A percentile compares a stretch with the other conserved stretches of the same genome.
These are phyloP conservation scores for Isichthys henryi DNA, from an alignment of 2,113 vertebrate genomes.

Conservation along the genomic window DNA sequence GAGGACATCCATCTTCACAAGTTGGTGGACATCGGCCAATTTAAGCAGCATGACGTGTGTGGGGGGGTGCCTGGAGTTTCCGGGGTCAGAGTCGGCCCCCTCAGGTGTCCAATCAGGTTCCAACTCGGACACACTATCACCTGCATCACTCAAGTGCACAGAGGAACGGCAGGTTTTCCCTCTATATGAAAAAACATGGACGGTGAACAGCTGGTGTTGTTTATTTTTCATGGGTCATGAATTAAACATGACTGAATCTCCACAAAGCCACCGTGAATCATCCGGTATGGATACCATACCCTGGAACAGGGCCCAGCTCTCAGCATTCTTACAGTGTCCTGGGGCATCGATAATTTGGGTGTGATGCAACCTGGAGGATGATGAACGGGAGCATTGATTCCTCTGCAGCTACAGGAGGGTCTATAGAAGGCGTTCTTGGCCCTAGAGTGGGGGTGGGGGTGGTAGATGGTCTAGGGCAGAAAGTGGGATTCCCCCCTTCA, in stretches of 20 bases:
- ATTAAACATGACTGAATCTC: slow-evolving; percentile 38
- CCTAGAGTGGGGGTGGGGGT: not conserved
- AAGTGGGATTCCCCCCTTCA: slow-evolving; percentile 14
- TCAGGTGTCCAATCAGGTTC: not conserved
- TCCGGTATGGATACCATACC: not conserved
- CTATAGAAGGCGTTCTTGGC: not conserved
- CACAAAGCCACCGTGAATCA: slow-evolving; percentile 21
- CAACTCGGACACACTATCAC: not conserved
- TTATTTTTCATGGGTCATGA: slow-evolving; percentile 47
- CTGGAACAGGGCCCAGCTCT: not conserved
- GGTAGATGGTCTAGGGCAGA: not conserved
- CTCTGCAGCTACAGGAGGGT: not conserved
- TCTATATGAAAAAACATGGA: slow-evolving; percentile 39
- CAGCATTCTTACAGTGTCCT: not conserved
- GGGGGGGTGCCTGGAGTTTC: not conserved
- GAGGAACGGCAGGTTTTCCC: not conserved
- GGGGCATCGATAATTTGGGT: not conserved
- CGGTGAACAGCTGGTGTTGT: slow-evolving; percentile 34
- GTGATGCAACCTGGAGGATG: not conserved
- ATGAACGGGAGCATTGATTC: not conserved
- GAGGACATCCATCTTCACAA: not conserved
- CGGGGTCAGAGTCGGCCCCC: not conserved
- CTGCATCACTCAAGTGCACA: not conserved
- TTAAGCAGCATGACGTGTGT: not conserved
- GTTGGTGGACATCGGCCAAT: not conserved